Evolutionary conservation across 2,113 vertebrate genomes (phyloP).

Genomic region (Ranitomeya variabilis): DNA sequence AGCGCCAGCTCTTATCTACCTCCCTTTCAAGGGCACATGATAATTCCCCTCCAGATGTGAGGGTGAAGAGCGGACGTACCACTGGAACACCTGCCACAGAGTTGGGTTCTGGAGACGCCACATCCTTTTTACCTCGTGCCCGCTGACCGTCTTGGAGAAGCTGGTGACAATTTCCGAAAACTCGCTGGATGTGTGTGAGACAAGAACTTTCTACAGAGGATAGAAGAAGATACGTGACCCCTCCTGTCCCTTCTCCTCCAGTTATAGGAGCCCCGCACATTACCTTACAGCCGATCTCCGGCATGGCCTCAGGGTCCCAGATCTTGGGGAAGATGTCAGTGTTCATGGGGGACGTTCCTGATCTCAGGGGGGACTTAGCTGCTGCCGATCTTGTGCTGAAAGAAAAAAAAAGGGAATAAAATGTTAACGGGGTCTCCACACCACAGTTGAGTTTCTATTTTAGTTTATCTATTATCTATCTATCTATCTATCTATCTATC

Average conservation of each 20-base stretch:
- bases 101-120: conserved; percentile 77
- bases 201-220: conserved; percentile 69
- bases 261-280: background rate
- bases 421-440: background rate
- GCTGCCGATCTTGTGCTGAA: conserved; percentile 56
- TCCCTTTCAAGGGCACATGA: too few relatives aligned
- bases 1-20: too few relatives aligned
- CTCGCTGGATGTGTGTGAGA: conserved; percentile 65
- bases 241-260: background rate
- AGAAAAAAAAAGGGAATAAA: background rate
- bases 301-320: conserved; percentile 75
- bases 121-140: conserved; percentile 73
- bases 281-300: conserved; percentile 75
- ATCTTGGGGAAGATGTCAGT: conserved; percentile 65
- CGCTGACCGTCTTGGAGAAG: conserved; percentile 78
- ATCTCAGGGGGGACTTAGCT: background rate
- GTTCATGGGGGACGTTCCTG: conserved; percentile 57
- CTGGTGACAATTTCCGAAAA: conserved; percentile 66
- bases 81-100: conserved; percentile 80
- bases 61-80: conserved; percentile 69
- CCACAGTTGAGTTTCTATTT: too few relatives aligned
- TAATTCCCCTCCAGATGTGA: too few relatives aligned
- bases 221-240: background rate
- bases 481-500: too few relatives aligned
- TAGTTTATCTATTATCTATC: too few relatives aligned